Evolutionary conservation across 2,113 vertebrate species (phyloP).

Genomic region (Paedocypris sp.): DNA sequence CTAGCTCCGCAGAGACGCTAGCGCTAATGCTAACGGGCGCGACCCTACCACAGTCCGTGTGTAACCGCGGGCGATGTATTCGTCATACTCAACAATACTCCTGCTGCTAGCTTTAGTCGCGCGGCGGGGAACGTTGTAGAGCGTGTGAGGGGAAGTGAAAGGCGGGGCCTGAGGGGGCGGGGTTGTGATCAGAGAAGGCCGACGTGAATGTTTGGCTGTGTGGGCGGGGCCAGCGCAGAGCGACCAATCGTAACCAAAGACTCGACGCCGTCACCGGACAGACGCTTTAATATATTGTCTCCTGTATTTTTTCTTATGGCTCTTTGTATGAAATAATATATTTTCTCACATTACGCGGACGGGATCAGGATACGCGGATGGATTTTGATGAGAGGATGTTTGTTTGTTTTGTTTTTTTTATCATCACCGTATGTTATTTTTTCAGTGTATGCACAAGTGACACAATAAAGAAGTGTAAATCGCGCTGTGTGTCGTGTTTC

Average conservation of each 20-base stretch:
- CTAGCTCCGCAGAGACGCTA: slow-evolving; percentile 66
- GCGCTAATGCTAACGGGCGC: too few species aligned
- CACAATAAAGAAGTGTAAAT: slow-evolving; percentile 51
- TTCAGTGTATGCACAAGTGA: slow-evolving; percentile 54
- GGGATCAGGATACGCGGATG: slow-evolving; percentile 42
- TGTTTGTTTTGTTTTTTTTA: too few species aligned
- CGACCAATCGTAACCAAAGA: slow-evolving; percentile 60
- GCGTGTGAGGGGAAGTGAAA: not conserved
- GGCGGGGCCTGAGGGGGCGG: not conserved
- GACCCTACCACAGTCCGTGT: too few species aligned
- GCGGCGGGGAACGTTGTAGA: slow-evolving; percentile 1
- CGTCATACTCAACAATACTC: too few species aligned
- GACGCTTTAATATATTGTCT: slow-evolving; percentile 66
- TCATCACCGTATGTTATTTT: slow-evolving; percentile 45
- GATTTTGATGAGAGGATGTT: slow-evolving; percentile 46
- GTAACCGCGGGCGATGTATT: too few species aligned
- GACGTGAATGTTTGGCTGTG: too few species aligned
- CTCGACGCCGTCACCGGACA: too few species aligned
- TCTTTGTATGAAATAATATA: slow-evolving; percentile 70
- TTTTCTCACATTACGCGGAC: slow-evolving; percentile 63
- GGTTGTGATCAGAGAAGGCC: too few species aligned
- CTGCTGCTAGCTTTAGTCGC: too few species aligned
- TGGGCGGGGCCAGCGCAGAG: too few species aligned
- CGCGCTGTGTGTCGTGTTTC: too few species aligned
- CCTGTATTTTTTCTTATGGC: slow-evolving; percentile 46